Base-by-base conservation (phyloP, 1,140 invertebrate species). In the Drosophila paulistorum region DNA sequence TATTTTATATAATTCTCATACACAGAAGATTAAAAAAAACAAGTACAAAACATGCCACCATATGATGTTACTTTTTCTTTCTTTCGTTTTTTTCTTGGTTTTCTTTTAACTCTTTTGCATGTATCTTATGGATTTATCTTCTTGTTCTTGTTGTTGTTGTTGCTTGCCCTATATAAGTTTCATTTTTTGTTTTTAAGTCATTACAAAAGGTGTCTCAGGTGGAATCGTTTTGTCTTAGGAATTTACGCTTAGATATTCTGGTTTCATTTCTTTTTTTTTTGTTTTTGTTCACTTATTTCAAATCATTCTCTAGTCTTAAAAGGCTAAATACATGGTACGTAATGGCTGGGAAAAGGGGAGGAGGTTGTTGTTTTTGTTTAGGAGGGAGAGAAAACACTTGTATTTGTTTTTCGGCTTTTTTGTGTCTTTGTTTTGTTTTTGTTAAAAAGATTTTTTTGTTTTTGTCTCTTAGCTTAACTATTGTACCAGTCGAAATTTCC, bases 211-310 rank as follows among this genome's bases (percentile, higher is more conserved):
- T 87, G 74, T 87, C 80, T 89, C 89, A 87, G 84, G 84, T 87
- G 84, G 84, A 87, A 87, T 87, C 84, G 84, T 87, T 87, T 89
- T 87, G 84, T 87, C 84, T 87, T 87, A 87, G 84, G 84, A 87
- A 84, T 87, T 87, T 87, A 87, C 45, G 84, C 84, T 87, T 87
- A 87, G 84, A 89, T 87, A 89, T 80, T 80, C 83, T 73, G 45
- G 7, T 51, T 51, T 37, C 9, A 11, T 48, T 48, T 17, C 17
- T 45, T 7, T n/a, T n/a, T 9, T 48, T 20, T 51, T 51, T n/a
- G n/a, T 14, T 48, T 17, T 17, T 17, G 17, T 77, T 66, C 37
- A 73, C 84, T 87, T 87, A 87, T 87, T 87, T 87, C 84, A 87
- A 87, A 87, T 87, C 84, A 87, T 89, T 89, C 63, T 73, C 85